These are phyloP conservation scores for Caenorhabditis sinica DNA, from an alignment of 2,888 invertebrate species.

Conservation along the genomic window DNA sequence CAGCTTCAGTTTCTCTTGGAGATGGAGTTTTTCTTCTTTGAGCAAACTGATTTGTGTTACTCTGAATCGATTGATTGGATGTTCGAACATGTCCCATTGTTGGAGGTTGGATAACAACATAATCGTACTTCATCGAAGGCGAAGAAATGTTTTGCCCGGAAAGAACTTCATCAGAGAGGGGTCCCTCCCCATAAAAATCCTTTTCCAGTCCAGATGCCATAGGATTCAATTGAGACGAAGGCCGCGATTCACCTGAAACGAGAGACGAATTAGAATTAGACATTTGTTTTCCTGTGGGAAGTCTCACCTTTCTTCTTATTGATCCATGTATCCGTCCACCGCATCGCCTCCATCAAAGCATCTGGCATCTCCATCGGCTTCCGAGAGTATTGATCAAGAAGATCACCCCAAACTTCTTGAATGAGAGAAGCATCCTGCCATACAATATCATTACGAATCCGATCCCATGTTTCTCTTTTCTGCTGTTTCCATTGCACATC, in stretches of 20 bases:
- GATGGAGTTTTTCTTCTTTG: constrained; percentile 20
- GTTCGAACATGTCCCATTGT: background rate
- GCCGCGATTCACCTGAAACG: constrained; percentile 37
- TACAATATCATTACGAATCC: constrained; percentile 37
- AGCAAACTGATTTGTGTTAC: constrained; percentile 12
- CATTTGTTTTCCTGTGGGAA: background rate
- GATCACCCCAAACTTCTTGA: constrained; percentile 45
- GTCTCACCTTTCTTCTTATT: constrained; percentile 28
- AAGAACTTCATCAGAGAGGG: constrained; percentile 31
- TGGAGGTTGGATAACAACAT: constrained; percentile 49
- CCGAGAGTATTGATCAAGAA: constrained; percentile 46
- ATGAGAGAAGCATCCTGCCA: constrained; percentile 49
- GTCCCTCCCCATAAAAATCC: constrained; percentile 36
- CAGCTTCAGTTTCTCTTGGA: constrained; percentile 43
- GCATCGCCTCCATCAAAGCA: constrained; percentile 38
- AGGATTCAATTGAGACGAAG: constrained; percentile 36
- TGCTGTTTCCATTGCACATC: constrained; percentile 23
- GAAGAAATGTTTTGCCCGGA: constrained; percentile 26
- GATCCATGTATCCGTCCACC: constrained; percentile 36
- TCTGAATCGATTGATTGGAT: background rate
- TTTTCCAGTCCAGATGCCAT: constrained; percentile 42
- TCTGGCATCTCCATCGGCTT: constrained; percentile 33
- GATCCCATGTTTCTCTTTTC: constrained; percentile 51
- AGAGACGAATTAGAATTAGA: no score
- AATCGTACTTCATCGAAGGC: constrained; percentile 31